Conservation (phyloP, 2,797 vertebrate genomes). For the Trachurus trachurus region DNA sequence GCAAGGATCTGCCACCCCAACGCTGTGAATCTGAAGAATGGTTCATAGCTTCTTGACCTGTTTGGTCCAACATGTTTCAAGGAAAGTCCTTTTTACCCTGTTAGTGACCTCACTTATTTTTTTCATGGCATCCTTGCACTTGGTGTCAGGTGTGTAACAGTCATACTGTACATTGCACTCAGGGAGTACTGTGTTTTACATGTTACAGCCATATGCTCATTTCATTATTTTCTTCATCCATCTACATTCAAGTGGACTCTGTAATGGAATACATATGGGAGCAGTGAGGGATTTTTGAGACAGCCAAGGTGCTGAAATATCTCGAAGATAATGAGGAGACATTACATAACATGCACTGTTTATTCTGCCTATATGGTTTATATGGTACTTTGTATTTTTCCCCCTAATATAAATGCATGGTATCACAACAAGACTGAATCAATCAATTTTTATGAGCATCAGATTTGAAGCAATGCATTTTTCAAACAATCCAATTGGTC, state of each 20-base stretch:
- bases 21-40: neutral
- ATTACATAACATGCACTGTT: neutral
- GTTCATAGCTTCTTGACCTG: neutral
- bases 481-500: neutral
- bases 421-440: neutral
- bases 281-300: too few relatives aligned
- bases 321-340: neutral
- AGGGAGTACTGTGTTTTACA: too few relatives aligned
- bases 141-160: too few relatives aligned
- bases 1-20: neutral
- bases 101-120: neutral
- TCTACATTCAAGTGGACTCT: neutral
- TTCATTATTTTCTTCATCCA: neutral
- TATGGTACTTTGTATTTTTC: neutral
- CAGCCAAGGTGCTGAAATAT: too few relatives aligned
- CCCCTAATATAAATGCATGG: neutral
- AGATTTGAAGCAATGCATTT: neutral
- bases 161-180: too few relatives aligned
- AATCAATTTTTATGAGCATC: too few relatives aligned
- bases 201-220: too few relatives aligned
- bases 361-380: neutral
- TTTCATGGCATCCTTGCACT: neutral
- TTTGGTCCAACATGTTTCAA: neutral
- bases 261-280: too few relatives aligned
- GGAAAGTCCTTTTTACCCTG: neutral